Evolutionary conservation across 2,888 invertebrate species (phyloP).

Genomic region (Cabera pusaria): DNA sequence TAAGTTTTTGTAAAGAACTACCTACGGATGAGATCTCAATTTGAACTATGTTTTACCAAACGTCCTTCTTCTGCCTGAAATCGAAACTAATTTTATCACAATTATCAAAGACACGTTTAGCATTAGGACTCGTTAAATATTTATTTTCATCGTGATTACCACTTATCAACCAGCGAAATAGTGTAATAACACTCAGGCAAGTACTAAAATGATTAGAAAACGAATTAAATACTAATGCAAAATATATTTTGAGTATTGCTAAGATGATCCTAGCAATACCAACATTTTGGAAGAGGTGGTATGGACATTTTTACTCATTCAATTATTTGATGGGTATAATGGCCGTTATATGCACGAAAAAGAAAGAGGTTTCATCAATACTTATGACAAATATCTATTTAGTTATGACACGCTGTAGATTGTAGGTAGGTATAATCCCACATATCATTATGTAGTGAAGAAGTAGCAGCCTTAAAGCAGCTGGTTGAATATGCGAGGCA

Average conservation of each 20-base stretch:
- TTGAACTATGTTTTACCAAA: constrained; percentile 77
- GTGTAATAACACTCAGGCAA: too few relatives aligned
- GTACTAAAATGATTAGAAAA: too few relatives aligned
- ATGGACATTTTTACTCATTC: too few relatives aligned
- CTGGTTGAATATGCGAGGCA: constrained; percentile 60
- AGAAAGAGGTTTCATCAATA: too few relatives aligned
- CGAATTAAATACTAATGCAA: too few relatives aligned
- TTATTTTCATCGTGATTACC: constrained; percentile 44
- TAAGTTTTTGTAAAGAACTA: constrained; percentile 74
- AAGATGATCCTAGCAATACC: constrained; percentile 10
- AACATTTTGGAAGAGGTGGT: constrained; percentile 4
- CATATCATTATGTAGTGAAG: too few relatives aligned
- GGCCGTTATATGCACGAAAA: too few relatives aligned
- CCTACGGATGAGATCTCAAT: constrained; percentile 80
- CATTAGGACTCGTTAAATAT: constrained; percentile 48
- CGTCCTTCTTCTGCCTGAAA: constrained; percentile 58
- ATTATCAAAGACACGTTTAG: constrained; percentile 61
- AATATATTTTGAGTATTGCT: constrained; percentile 11
- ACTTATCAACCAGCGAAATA: constrained; percentile 42
- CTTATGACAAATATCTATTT: too few relatives aligned
- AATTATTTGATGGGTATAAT: too few relatives aligned
- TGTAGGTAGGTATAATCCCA: constrained; percentile 14
- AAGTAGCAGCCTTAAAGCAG: too few relatives aligned
- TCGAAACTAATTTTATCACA: constrained; percentile 77
- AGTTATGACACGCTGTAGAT: too few relatives aligned